These are phyloP conservation scores for Caradrina kadenii DNA, from an alignment of 2,888 invertebrate genomes.

Conservation along the genomic window DNA sequence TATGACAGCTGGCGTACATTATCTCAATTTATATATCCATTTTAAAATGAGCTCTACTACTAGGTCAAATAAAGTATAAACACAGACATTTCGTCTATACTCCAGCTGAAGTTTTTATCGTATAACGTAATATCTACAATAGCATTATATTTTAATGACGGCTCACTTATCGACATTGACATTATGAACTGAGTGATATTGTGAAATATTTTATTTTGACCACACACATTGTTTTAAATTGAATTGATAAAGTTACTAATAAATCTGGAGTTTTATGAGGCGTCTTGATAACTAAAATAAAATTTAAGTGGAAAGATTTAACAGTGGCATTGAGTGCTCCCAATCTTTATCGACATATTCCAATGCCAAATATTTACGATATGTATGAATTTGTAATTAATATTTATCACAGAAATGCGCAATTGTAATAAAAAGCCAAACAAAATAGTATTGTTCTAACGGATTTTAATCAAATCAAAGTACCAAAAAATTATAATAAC, in stretches of 20 bases:
- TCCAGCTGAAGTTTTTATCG: conserved; percentile 41
- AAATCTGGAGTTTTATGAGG: conserved; percentile 49
- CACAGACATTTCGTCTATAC: conserved; percentile 47
- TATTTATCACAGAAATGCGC: conserved; percentile 18
- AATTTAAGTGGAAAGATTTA: conserved; percentile 33
- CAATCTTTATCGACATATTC: conserved; percentile 20
- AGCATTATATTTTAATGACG: conserved; percentile 42
- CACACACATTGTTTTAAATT: conserved; percentile 61
- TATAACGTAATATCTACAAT: conserved; percentile 46
- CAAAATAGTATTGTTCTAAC: not conserved
- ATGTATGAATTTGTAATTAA: not conserved
- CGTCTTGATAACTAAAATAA: conserved; percentile 32
- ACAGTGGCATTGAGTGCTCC: conserved; percentile 11
- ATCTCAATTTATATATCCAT: conserved; percentile 13
- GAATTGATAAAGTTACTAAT: conserved; percentile 54
- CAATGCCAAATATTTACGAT: conserved; percentile 29
- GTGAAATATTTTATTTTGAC: conserved; percentile 54
- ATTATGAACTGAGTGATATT: conserved; percentile 53
- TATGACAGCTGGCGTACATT: conserved; percentile 14
- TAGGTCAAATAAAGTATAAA: conserved; percentile 42
- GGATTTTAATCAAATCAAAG: not conserved
- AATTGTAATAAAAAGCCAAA: not conserved
- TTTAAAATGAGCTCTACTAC: conserved; percentile 19
- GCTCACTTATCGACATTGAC: conserved; percentile 56
- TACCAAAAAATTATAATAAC: not conserved